Conservation (phyloP, 2,888 invertebrate species). For the Pelosia muscerda region DNA sequence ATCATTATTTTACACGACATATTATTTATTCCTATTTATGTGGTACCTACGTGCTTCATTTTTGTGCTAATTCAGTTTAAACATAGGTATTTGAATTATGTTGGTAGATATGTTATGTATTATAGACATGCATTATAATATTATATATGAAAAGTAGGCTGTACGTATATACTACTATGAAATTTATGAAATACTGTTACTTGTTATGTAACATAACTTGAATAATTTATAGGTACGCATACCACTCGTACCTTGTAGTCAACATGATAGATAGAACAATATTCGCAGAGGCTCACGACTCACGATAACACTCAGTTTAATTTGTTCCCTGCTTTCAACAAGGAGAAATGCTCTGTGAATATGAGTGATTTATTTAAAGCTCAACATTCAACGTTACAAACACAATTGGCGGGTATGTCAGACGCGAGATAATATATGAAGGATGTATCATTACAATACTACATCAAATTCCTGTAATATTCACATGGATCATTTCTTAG, state of each 20-base stretch:
- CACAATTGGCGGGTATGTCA: constrained; percentile 42
- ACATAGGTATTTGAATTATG: too few relatives aligned
- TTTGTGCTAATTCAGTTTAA: too few relatives aligned
- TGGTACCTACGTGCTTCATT: too few relatives aligned
- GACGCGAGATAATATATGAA: constrained; percentile 47
- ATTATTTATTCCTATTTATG: not conserved
- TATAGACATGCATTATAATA: not conserved
- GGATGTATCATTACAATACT: constrained; percentile 45
- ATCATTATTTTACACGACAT: not conserved
- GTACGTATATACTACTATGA: too few relatives aligned
- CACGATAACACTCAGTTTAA: constrained; percentile 55
- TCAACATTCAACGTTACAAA: constrained; percentile 50
- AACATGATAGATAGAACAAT: constrained; percentile 2
- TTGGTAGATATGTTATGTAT: not conserved
- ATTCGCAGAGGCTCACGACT: constrained; percentile 36
- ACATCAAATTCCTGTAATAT: constrained; percentile 27
- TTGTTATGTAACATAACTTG: not conserved
- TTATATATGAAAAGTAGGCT: too few relatives aligned
- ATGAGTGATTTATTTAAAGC: constrained; percentile 55
- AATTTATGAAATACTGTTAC: not conserved
- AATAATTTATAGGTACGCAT: too few relatives aligned
- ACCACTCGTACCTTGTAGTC: not conserved
- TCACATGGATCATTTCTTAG: not conserved
- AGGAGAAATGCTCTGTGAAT: constrained; percentile 50
- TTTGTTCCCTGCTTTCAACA: constrained; percentile 50